Conservation (phyloP, 2,797 vertebrate genomes). For the Pantherophis alleghaniensis region DNA sequence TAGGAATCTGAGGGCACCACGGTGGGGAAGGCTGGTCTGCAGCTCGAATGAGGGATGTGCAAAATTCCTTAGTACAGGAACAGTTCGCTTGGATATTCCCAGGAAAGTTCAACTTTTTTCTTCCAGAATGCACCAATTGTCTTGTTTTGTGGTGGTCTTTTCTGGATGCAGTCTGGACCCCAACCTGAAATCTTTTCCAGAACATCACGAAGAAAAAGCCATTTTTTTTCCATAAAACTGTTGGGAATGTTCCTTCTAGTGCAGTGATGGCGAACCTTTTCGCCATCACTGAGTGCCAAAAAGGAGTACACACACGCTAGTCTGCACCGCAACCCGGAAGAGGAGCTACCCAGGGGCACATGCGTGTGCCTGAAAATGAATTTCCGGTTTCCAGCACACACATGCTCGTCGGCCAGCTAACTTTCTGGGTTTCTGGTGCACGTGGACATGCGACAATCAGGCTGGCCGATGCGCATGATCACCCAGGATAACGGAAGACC, state of each 20-base stretch:
- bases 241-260: not conserved
- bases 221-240: not conserved
- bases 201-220: not conserved
- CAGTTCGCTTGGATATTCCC: not conserved
- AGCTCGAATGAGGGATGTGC: not conserved
- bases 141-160: not conserved
- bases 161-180: not conserved
- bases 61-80: not conserved
- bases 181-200: not conserved
- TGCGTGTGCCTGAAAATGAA: too few species aligned
- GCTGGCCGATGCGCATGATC: too few species aligned
- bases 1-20: not conserved
- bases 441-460: too few species aligned
- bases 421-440: too few species aligned
- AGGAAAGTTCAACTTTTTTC: not conserved
- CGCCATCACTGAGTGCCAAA: too few species aligned
- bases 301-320: too few species aligned
- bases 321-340: too few species aligned
- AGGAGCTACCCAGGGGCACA: too few species aligned
- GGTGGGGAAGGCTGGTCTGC: not conserved
- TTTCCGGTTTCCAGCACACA: too few species aligned
- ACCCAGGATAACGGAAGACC: too few species aligned
- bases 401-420: too few species aligned
- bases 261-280: too few species aligned
- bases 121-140: not conserved